Conservation (phyloP, 2,113 vertebrate species). For the Sylvilagus bachmani region DNA sequence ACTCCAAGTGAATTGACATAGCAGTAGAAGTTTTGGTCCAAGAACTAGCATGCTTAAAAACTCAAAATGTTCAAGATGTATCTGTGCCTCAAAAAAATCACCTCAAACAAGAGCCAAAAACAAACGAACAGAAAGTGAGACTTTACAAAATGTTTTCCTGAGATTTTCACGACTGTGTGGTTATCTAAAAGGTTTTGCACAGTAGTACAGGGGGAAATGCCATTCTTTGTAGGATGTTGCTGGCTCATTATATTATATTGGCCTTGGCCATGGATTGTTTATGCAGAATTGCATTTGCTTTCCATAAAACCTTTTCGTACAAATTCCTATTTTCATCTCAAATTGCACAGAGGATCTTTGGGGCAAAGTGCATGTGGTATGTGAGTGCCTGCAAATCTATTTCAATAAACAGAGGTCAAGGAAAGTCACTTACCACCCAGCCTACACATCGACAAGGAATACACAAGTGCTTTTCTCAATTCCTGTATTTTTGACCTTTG, state of each 20-base stretch:
- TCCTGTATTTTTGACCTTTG: conserved; percentile 51
- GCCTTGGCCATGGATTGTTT: background rate
- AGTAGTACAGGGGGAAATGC: background rate
- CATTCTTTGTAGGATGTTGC: background rate
- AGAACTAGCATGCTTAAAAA: background rate
- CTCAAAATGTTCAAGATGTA: background rate
- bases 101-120: background rate
- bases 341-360: background rate
- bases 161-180: background rate
- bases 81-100: background rate
- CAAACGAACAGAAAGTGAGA: background rate
- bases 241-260: background rate
- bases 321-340: conserved; percentile 9
- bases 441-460: background rate
- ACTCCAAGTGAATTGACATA: background rate
- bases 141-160: background rate
- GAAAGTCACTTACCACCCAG: background rate
- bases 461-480: background rate
- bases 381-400: background rate
- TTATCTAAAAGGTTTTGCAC: background rate
- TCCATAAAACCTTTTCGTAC: background rate
- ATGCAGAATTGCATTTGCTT: background rate
- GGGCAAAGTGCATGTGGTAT: background rate
- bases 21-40: too few species aligned
- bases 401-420: background rate